Conservation (phyloP, 2,888 invertebrate species). For the Exocentrus adspersus region DNA sequence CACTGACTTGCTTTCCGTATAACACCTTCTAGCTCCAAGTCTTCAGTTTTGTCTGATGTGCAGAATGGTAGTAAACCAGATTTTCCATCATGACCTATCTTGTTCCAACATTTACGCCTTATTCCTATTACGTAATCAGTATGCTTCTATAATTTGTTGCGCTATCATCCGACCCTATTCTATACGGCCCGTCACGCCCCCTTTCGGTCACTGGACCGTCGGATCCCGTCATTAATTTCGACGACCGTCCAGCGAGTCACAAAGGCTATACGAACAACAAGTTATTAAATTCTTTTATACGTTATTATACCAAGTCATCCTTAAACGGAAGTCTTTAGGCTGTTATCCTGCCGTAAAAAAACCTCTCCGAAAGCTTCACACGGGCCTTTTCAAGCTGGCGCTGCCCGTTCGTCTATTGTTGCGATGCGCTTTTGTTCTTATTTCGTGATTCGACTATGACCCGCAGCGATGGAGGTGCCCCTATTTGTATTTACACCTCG, state of each 20-base stretch:
- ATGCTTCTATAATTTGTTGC: slow-evolving; percentile 6
- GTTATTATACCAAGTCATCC: slow-evolving; percentile 22
- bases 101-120: no score
- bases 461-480: slow-evolving; percentile 13
- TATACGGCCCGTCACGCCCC: not conserved
- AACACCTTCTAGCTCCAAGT: no score
- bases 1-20: no score
- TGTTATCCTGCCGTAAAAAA: slow-evolving; percentile 17
- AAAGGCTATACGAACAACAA: slow-evolving; percentile 16
- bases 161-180: slow-evolving; percentile 3
- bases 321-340: slow-evolving; percentile 30
- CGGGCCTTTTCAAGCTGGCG: slow-evolving; percentile 27
- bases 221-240: slow-evolving; percentile 15
- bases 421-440: slow-evolving; percentile 25
- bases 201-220: not conserved
- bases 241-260: slow-evolving; percentile 1
- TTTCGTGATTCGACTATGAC: slow-evolving; percentile 7
- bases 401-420: slow-evolving; percentile 23
- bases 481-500: slow-evolving; percentile 3
- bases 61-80: no score
- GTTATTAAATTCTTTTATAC: slow-evolving; percentile 26
- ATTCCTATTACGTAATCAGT: not conserved
- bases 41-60: no score
- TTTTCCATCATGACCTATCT: no score
- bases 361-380: slow-evolving; percentile 22